These are phyloP conservation scores for Cyclura pinguis DNA, from an alignment of 2,797 vertebrate genomes.

Conservation along the genomic window DNA sequence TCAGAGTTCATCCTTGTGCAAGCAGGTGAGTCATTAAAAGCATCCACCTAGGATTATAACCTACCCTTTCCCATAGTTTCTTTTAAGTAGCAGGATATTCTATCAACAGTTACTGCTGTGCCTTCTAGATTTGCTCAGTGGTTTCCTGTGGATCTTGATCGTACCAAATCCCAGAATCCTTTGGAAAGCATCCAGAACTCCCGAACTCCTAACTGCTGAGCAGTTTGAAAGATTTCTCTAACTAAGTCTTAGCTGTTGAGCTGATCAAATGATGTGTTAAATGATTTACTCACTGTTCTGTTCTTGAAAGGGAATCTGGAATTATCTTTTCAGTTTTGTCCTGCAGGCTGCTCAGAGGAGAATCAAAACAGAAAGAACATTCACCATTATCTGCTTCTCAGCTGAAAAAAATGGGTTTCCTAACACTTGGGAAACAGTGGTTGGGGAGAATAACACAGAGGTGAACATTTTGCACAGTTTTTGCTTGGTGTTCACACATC, in stretches of 20 bases:
- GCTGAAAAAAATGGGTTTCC: no score
- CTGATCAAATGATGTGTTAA: background rate
- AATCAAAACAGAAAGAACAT: background rate
- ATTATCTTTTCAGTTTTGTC: background rate
- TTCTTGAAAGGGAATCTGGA: background rate
- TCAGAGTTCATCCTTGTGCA: constrained; percentile 98
- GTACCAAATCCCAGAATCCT: background rate
- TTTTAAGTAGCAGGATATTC: background rate
- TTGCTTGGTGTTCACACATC: no score
- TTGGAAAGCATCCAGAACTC: background rate
- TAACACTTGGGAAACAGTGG: no score
- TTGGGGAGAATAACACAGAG: no score
- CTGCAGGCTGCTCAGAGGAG: background rate
- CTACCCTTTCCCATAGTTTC: background rate
- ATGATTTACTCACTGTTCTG: background rate
- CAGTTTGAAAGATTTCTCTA: accelerated
- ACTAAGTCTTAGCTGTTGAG: background rate
- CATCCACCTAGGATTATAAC: background rate
- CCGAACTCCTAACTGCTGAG: background rate
- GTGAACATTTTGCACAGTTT: no score
- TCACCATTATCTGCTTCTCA: no score
- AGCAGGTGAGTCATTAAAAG: constrained; percentile 86
- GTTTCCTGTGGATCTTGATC: background rate
- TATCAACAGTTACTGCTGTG: background rate
- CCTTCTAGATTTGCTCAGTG: background rate